A percentile compares a stretch with the other conserved stretches of the same genome.
These are phyloP conservation scores for Parnassius mnemosyne DNA, from an alignment of 2,888 invertebrate species.

Conservation along the genomic window DNA sequence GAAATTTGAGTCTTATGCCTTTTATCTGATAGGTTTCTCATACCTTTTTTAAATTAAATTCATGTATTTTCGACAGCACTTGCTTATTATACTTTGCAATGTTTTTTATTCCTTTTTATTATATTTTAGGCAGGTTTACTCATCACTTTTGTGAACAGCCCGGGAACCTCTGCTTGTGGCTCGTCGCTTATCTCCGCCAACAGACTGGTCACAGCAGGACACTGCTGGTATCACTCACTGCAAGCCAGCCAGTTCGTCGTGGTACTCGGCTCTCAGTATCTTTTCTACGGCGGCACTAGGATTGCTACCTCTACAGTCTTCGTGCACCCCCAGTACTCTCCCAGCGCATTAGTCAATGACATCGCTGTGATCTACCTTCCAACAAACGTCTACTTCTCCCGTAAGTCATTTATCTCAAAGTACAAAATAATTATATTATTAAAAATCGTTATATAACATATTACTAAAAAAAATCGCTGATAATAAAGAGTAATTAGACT, in stretches of 20 bases:
- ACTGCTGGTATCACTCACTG: conserved; percentile 53
- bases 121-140: conserved; percentile 50
- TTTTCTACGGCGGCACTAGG: conserved; percentile 52
- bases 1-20: no score
- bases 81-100: no score
- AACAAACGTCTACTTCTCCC: conserved; percentile 33
- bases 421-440: neutral
- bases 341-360: conserved; percentile 43
- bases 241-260: conserved; percentile 48
- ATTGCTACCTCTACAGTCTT: conserved; percentile 43
- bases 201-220: conserved; percentile 57
- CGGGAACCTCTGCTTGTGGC: conserved; percentile 53
- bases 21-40: no score
- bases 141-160: conserved; percentile 42
- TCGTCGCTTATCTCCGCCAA: conserved; percentile 43
- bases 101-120: neutral
- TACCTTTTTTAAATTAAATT: no score
- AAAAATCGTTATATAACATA: no score
- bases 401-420: conserved; percentile 31
- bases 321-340: conserved; percentile 47
- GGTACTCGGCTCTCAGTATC: conserved; percentile 48
- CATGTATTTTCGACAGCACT: no score
- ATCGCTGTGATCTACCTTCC: conserved; percentile 54
- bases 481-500: no score
- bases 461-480: no score